Base-by-base conservation (phyloP, 2,113 vertebrate species). In the Nipponia nippon region DNA sequence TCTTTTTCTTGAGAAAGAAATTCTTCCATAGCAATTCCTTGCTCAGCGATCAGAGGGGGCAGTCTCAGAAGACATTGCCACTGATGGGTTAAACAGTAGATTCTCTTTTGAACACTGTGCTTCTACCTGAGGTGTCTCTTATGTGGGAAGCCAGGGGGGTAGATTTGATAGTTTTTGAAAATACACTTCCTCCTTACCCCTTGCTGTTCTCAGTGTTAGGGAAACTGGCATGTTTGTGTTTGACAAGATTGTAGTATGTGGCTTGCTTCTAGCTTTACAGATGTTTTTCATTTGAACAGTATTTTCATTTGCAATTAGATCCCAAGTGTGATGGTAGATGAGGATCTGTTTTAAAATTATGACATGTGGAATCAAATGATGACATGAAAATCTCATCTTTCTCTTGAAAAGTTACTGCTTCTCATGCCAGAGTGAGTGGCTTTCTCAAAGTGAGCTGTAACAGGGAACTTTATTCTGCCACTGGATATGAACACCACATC, bases 91-190 rank as follows among this genome's bases (percentile, higher is more conserved):
- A 32, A 90, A 65, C 18, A 36, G 44, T 47, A 13, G 21, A 30
- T 69, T 85, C 17, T 80, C 16, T 27, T 65, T 65, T 32, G 56
- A 66, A 61, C 10, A 7, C 11, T 38, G 46, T 49, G 15, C 46
- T 70, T 66, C 52, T 42, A 23, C 53, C 46, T 55, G 52, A 49
- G 29, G 8, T 42, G 8, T 84, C 29, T 84, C 13, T 75, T 67
- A 32, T 0, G 0, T 52, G 29, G 63, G 32, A 83, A 38, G 30
- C n/a, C 8, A n/a, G n/a, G 27, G 46, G 6, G 9, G 34, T 55
- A 55, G 23, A 30, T 27, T 18, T 22, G 16, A 25, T 63, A 58
- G 11, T 44, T 79, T 89, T 52, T 62, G 12, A 50, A 76, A 85
- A 65, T 30, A 46, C 3, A 6, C 23, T 88, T 84, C 52, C 15